Base-by-base conservation (phyloP, 2,113 vertebrate species). In the Engraulis encrasicolus region DNA sequence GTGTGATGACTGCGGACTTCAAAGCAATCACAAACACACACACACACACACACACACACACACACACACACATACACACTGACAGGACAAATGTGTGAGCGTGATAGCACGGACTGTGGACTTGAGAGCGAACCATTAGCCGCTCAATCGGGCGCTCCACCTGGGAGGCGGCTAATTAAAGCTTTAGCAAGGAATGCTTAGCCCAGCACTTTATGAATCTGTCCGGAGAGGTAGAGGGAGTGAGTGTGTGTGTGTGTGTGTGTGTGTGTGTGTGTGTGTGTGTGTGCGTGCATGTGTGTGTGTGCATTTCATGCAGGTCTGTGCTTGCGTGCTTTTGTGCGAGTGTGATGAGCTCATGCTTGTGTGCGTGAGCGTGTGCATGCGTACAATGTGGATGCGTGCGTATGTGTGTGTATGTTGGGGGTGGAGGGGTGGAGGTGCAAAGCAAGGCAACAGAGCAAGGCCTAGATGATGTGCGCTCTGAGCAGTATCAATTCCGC, bases 91-190 rank as follows among this genome's bases (percentile, higher is more conserved):
- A 83, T 85, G 78, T 79, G 74, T 74, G 50, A 83, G 50, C 37
- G 17, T 2, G 17, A 34, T 20, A 58, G 19, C 27, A 45, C 31
- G 9, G 36, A 88, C 88, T 91, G 89, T 89, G 90, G 88, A 91
- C 87, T 92, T 91, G 90, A 92, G 91, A 91, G 90, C 86, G 86
- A 93, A 91, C 89, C 90, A 93, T 94, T 93, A 94, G 90, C 87
- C 84, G 88, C 89, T 92, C 91, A 93, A 91, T 94, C 91, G 92
- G 91, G 88, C 90, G 83, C 83, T 88, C 90, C 91, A 89, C 90
- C 50, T 84, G 92, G 91, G 93, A 91, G 89, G 74, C 84, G 87
- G 89, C 89, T 92, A 94, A 94, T 93, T 94, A 93, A 93, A 85
- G 66, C 86, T 79, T 45, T 81, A 91, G 90, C 86, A n/a, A n/a